Evolutionary conservation across 2,888 invertebrate genomes (phyloP).

Genomic region (Polylopha cassiicola): DNA sequence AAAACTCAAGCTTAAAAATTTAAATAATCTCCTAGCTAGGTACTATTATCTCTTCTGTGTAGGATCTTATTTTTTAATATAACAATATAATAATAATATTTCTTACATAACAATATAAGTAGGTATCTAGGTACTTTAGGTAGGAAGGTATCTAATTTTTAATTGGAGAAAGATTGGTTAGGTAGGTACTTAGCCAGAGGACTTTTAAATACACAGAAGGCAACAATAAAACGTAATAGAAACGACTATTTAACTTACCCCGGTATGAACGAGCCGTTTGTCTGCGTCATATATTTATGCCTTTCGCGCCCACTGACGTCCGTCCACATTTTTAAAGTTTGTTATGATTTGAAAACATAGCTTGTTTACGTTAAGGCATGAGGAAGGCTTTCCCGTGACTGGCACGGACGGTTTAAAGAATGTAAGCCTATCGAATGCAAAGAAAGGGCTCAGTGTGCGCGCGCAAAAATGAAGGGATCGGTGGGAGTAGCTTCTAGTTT

Average conservation of each 20-base stretch:
- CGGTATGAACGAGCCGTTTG: constrained; percentile 79
- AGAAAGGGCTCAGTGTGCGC: constrained; percentile 18
- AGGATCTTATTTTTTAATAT: too few species aligned
- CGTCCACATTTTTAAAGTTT: constrained; percentile 73
- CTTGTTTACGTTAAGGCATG: constrained; percentile 7
- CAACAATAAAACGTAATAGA: background rate
- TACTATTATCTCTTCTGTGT: too few species aligned
- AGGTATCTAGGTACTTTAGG: too few species aligned
- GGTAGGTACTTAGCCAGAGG: constrained; percentile 11
- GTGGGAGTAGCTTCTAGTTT: background rate
- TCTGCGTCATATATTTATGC: constrained; percentile 76
- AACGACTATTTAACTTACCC: constrained; percentile 71
- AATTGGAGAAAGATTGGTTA: too few species aligned
- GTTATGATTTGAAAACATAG: constrained; percentile 9
- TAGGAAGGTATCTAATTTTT: too few species aligned
- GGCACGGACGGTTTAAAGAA: constrained; percentile 4
- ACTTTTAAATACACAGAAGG: background rate
- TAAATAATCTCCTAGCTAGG: too few species aligned
- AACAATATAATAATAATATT: too few species aligned
- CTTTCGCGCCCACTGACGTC: constrained; percentile 78
- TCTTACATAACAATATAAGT: too few species aligned
- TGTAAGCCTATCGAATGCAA: constrained; percentile 16
- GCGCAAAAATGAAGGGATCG: constrained; percentile 16
- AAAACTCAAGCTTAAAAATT: too few species aligned
- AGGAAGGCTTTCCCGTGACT: constrained; percentile 13